Evolutionary conservation across 64 coral and sea anemone species (phyloP).

Genomic region (Actinia tenebrosa): DNA sequence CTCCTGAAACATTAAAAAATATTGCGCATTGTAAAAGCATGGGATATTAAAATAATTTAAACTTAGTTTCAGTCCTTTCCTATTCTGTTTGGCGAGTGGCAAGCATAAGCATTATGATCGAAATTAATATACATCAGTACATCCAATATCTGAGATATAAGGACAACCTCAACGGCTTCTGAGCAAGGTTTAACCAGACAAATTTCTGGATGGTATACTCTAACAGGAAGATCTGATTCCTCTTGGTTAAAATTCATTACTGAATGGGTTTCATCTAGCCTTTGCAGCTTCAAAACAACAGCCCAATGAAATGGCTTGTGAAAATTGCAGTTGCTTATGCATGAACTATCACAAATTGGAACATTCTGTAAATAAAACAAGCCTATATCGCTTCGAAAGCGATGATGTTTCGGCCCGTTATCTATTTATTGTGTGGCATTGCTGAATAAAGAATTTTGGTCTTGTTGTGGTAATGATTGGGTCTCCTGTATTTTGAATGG

Average conservation of each 20-base stretch:
- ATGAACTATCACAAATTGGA: too few species aligned
- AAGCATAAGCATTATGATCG: conserved; percentile 14
- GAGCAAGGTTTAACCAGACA: conserved; percentile 11
- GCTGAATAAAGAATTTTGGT: too few species aligned
- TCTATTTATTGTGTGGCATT: too few species aligned
- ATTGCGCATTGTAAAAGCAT: background rate
- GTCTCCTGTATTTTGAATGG: too few species aligned
- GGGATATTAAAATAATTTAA: background rate
- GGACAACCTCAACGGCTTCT: conserved; percentile 2
- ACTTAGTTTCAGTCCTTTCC: background rate
- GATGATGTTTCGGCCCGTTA: too few species aligned
- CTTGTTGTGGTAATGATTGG: too few species aligned
- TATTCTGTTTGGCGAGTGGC: conserved; percentile 14
- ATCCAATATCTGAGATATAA: conserved; percentile 3
- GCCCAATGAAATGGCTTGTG: too few species aligned
- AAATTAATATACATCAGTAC: conserved; percentile 13
- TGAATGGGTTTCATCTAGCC: background rate
- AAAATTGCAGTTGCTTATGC: too few species aligned
- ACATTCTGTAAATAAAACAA: too few species aligned
- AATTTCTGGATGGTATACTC: conserved; percentile 10
- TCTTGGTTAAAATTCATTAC: conserved; percentile 11
- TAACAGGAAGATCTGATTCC: conserved; percentile 1
- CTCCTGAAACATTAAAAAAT: background rate
- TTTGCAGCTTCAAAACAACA: too few species aligned
- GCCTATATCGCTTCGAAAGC: too few species aligned